These are phyloP conservation scores for Ostrea edulis DNA, from an alignment of 1,140 invertebrate species.

Conservation along the genomic window DNA sequence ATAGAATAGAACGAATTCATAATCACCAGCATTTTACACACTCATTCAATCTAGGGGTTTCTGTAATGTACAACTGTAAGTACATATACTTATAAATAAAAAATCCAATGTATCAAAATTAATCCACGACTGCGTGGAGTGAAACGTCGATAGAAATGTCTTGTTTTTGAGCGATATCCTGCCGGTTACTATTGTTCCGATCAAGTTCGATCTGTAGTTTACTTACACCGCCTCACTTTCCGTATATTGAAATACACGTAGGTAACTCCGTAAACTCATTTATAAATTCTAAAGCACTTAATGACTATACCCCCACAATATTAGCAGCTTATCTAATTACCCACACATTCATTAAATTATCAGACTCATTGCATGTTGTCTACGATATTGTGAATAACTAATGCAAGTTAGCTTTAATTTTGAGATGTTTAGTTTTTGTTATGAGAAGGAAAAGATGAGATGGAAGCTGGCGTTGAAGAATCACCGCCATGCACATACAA, in stretches of 20 bases:
- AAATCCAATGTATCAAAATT: background rate
- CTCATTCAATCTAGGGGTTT: too few relatives aligned
- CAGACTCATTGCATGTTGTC: background rate
- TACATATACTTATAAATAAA: background rate
- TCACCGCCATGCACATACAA: background rate
- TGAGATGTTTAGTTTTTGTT: too few relatives aligned
- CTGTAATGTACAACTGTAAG: too few relatives aligned
- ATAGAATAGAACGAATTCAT: too few relatives aligned
- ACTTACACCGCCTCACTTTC: background rate
- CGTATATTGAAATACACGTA: background rate
- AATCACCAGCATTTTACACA: too few relatives aligned
- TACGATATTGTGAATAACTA: too few relatives aligned
- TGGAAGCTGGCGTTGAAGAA: background rate
- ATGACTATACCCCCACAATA: background rate
- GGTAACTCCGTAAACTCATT: background rate
- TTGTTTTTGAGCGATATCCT: background rate
- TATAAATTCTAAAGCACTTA: background rate
- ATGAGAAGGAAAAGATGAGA: background rate
- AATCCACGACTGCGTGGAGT: background rate
- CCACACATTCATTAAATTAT: background rate
- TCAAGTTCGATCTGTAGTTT: background rate
- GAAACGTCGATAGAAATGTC: background rate
- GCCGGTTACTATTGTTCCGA: background rate
- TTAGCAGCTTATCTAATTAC: slow-evolving; percentile 22
- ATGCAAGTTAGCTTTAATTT: too few relatives aligned